Evolutionary conservation across 2,797 vertebrate genomes (phyloP).

Genomic region (Melanotaenia pygmaea): DNA sequence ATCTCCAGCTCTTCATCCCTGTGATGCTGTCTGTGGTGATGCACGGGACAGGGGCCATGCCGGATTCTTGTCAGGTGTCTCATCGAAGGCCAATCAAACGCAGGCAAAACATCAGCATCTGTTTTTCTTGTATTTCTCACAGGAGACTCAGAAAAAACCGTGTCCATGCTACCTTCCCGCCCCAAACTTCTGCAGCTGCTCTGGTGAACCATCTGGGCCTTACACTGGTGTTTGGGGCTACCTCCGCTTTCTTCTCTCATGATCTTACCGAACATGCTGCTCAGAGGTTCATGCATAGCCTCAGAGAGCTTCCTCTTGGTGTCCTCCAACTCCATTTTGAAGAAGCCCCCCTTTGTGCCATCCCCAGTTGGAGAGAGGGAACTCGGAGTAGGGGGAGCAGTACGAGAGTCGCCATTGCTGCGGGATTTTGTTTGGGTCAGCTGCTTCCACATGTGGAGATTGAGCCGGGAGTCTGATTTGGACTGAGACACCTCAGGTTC

Average conservation of each 20-base stretch:
- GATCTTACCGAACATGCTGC: conserved; percentile 88
- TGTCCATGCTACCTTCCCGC: conserved; percentile 60
- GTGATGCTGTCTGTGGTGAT: conserved; percentile 41
- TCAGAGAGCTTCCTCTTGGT: conserved; percentile 88
- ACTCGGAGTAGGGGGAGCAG: conserved; percentile 87
- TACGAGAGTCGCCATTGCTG: conserved; percentile 82
- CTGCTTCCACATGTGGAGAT: conserved; percentile 86
- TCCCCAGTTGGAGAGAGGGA: conserved; percentile 80
- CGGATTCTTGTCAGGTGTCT: conserved; percentile 38
- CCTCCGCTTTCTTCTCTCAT: conserved; percentile 85
- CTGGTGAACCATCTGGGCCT: conserved; percentile 46
- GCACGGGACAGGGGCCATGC: conserved; percentile 60
- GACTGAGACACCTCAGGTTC: conserved; percentile 87
- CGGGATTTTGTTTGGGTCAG: conserved; percentile 82
- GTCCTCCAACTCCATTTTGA: conserved; percentile 89
- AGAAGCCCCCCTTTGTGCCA: conserved; percentile 81
- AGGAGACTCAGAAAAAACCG: conserved; percentile 61
- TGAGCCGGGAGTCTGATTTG: conserved; percentile 87
- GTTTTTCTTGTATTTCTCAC: conserved; percentile 57
- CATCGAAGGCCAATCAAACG: conserved; percentile 73
- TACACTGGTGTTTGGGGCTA: conserved; percentile 75
- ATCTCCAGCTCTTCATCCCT: conserved; percentile 78
- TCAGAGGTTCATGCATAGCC: conserved; percentile 89
- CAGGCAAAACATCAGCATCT: conserved; percentile 63
- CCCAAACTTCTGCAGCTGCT: conserved; percentile 57